A percentile compares a stretch with the other conserved stretches of the same genome.
Conservation (phyloP, 2,888 invertebrate genomes). For the Cryptus armator region DNA sequence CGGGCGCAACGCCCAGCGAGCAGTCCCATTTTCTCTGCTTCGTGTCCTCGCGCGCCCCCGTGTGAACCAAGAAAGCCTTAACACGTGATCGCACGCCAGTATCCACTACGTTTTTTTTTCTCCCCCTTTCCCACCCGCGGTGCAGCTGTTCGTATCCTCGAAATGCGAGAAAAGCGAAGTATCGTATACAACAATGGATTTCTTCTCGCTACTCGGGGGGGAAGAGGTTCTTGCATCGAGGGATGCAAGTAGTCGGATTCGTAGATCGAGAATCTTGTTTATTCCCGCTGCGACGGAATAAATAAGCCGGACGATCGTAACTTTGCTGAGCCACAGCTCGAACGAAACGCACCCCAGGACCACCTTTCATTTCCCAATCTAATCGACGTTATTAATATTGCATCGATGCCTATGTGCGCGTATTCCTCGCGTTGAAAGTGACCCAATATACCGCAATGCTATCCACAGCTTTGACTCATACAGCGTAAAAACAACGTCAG, state of each 20-base stretch:
- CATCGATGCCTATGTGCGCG: constrained; percentile 72
- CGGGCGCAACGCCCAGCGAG: constrained; percentile 47
- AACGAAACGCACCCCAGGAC: constrained; percentile 51
- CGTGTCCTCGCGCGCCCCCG: constrained; percentile 49
- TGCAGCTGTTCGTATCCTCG: constrained; percentile 49
- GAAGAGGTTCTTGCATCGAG: constrained; percentile 14
- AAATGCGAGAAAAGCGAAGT: constrained; percentile 22
- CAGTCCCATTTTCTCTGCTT: constrained; percentile 41
- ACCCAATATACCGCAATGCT: background rate
- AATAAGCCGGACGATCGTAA: constrained; percentile 34
- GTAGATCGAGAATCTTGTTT: constrained; percentile 61
- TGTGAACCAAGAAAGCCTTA: constrained; percentile 64
- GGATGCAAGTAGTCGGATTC: constrained; percentile 48
- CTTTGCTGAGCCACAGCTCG: constrained; percentile 34
- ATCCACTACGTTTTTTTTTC: constrained; percentile 32
- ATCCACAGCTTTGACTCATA: background rate
- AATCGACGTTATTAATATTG: constrained; percentile 82
- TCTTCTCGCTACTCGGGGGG: constrained; percentile 16
- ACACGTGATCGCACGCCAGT: constrained; percentile 53
- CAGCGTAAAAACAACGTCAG: background rate
- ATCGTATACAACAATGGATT: constrained; percentile 20
- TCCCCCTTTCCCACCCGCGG: constrained; percentile 34
- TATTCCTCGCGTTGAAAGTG: background rate
- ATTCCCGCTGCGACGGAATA: constrained; percentile 56
- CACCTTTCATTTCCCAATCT: constrained; percentile 69